Evolutionary conservation across 2,888 invertebrate genomes (phyloP).

Genomic region (Rhogogaster chlorosoma): DNA sequence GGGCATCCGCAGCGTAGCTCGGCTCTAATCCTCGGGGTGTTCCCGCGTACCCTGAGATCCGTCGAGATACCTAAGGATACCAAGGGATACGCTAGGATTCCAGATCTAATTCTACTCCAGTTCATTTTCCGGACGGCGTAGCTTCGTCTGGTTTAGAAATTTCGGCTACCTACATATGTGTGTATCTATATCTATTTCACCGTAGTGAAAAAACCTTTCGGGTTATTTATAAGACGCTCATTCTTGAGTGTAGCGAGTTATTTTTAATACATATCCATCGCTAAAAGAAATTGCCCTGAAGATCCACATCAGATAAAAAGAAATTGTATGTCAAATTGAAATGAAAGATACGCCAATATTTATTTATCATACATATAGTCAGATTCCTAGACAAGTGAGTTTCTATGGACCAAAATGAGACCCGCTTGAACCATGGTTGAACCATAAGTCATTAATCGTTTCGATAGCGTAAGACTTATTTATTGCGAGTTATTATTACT

Average conservation of each 20-base stretch:
- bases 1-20: constrained; percentile 39
- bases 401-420: background rate
- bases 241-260: background rate
- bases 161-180: background rate
- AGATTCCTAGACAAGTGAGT: background rate
- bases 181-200: background rate
- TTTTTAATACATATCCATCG: no score
- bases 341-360: background rate
- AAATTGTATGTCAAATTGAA: no score
- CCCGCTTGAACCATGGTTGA: background rate
- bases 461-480: background rate
- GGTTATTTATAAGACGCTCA: background rate
- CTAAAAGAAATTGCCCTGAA: background rate
- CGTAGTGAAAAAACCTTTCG: background rate
- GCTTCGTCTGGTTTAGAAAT: constrained; percentile 19
- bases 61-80: constrained; percentile 47
- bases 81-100: constrained; percentile 39
- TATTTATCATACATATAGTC: no score
- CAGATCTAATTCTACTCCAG: constrained; percentile 47
- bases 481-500: no score
- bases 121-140: constrained; percentile 45
- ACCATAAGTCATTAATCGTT: background rate
- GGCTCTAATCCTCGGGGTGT: constrained; percentile 48
- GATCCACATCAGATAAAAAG: background rate
- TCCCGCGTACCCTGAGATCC: constrained; percentile 45